phyloP scores from a whole-genome alignment of 2,888 invertebrate genomes.

The Parascotia fuliginaria region DNA sequence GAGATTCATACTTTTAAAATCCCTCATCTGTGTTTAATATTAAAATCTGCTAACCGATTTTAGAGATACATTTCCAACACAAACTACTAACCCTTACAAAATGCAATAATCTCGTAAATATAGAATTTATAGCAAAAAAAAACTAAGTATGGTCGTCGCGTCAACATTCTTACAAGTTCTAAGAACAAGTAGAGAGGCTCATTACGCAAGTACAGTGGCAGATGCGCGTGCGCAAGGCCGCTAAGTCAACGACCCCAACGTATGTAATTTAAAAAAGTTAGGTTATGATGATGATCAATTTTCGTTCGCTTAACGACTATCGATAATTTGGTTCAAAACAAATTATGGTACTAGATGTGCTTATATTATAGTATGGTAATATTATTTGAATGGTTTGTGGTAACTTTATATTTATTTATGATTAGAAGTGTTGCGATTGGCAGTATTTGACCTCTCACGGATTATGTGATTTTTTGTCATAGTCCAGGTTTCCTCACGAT shows the following conservation, averaged over 20 bases:
- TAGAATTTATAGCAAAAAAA: background rate
- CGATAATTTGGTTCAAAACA: slow-evolving; percentile 1
- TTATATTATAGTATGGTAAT: background rate
- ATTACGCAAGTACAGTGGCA: slow-evolving; percentile 45
- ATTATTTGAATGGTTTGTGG: too few species aligned
- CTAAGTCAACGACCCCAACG: slow-evolving; percentile 27
- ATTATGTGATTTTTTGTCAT: too few species aligned
- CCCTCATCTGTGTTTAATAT: too few species aligned
- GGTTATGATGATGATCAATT: slow-evolving; percentile 33
- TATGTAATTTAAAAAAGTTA: slow-evolving; percentile 31
- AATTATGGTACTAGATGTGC: background rate
- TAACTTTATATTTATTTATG: too few species aligned
- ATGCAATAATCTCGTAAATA: background rate
- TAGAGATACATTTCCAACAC: too few species aligned
- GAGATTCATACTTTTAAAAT: too few species aligned
- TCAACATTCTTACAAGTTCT: slow-evolving; percentile 9
- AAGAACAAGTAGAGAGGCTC: slow-evolving; percentile 28
- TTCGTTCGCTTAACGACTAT: slow-evolving; percentile 10
- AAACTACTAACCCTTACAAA: too few species aligned
- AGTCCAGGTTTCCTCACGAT: too few species aligned
- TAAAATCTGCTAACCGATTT: too few species aligned
- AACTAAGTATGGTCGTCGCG: background rate
- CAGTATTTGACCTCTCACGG: too few species aligned
- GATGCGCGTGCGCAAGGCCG: slow-evolving; percentile 43
- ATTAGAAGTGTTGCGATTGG: too few species aligned